Conservation (phyloP, 2,113 vertebrate species). For the Megaleporinus macrocephalus region DNA sequence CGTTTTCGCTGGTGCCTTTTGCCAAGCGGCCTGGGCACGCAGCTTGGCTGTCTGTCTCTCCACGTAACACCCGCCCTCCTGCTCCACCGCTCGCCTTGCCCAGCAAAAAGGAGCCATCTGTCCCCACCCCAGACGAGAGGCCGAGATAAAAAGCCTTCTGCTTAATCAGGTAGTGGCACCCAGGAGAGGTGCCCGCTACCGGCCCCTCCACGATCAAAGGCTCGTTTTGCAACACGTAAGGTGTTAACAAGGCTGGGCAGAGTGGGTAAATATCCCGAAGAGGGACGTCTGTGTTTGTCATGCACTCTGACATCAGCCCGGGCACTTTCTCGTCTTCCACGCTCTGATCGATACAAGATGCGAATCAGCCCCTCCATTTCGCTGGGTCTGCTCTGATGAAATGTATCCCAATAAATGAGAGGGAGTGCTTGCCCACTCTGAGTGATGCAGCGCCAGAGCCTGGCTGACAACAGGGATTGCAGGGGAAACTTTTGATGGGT, state of each 20-base stretch:
- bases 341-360: constrained; percentile 45
- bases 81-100: constrained; percentile 20
- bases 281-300: constrained; percentile 37
- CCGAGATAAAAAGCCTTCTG: constrained; percentile 62
- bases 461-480: constrained; percentile 21
- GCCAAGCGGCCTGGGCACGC: constrained; percentile 65
- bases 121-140: constrained; percentile 64
- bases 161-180: constrained; percentile 50
- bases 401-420: constrained; percentile 51
- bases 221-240: constrained; percentile 24
- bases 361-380: constrained; percentile 33
- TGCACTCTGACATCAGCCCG: constrained; percentile 22
- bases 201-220: constrained; percentile 36
- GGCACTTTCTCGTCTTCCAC: constrained; percentile 32
- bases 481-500: constrained; percentile 30
- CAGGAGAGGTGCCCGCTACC: background rate
- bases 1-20: constrained; percentile 64
- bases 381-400: constrained; percentile 25
- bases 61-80: constrained; percentile 24
- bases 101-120: constrained; percentile 71
- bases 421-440: constrained; percentile 10
- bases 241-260: constrained; percentile 38
- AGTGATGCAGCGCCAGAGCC: constrained; percentile 1
- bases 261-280: constrained; percentile 43
- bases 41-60: constrained; percentile 57